Base-by-base conservation (phyloP, 2,797 vertebrate genomes). In the Danio jaintianensis region DNA sequence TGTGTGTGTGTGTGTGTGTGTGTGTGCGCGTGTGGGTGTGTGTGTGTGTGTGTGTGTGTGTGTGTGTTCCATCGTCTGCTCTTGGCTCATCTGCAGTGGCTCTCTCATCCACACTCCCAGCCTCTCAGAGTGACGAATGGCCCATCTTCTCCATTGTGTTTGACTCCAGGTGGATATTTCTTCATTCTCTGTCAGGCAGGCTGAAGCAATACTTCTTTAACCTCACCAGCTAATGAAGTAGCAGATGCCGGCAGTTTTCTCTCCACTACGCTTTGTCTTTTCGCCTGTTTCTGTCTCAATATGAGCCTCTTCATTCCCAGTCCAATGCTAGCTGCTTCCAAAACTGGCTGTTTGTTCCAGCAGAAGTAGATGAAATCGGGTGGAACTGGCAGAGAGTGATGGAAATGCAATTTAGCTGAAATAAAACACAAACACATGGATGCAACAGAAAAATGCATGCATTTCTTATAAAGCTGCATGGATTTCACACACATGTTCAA, bases 141-240 rank as follows among this genome's bases (percentile, higher is more conserved):
- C 80, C 80, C 50, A 77, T 86, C 85, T 82, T 69, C 15, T 61
- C 62, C 82, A 86, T 53, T 78, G 73, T 82, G 83, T 88, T 84
- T 83, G 86, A 87, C 86, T 90, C 80, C 81, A 84, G 83, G 83
- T 89, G 84, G 88, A 90, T 90, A 83, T 90, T 90, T 72, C 86
- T 82, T 89, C 82, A 86, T 75, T 87, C 77, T 89, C 81, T 87
- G 85, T 88, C 88, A 90, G 85, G 62, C 43, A 72, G 83, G 70
- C 84, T 87, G 79, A 70, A 83, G 82, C 75, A 62, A 81, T 87
- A 82, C 85, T 87, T 86, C 84, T 87, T 86, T 86, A 85, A 82
- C 73, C 80, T 82, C 73, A 75, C 75, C 81, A 73, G 84, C 87
- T 90, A 88, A 91, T 88, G 79, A 88, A 87, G 79, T 71, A 85